Evolutionary conservation across 1,140 invertebrate genomes (phyloP).

Genomic region (Scylla paramamosain): DNA sequence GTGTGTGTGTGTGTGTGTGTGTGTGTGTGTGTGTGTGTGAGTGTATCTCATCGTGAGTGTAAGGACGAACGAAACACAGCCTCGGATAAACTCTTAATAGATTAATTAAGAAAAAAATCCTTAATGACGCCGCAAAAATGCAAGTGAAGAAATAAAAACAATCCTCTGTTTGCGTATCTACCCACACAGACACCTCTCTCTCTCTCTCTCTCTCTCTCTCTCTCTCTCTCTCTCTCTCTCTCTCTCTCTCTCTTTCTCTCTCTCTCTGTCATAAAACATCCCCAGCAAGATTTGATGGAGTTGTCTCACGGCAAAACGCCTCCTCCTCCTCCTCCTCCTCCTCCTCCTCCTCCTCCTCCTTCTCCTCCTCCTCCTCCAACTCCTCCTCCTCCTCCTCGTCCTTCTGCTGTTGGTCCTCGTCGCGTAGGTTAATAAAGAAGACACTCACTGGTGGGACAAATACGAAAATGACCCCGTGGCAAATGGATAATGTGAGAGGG

Average conservation of each 20-base stretch:
- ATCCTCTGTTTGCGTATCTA: background rate
- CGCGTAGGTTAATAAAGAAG: background rate
- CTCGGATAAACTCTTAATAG: too few species aligned
- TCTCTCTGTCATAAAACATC: background rate
- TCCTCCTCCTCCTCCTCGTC: background rate
- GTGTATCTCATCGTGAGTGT: background rate
- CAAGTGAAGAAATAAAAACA: background rate
- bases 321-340: too few species aligned
- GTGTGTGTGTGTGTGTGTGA: background rate
- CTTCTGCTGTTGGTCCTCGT: background rate
- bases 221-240: too few species aligned
- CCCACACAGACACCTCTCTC: too few species aligned
- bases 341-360: background rate
- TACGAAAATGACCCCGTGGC: conserved; percentile 1
- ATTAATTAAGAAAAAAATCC: too few species aligned
- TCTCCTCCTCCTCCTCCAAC: too few species aligned
- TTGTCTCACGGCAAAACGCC: background rate
- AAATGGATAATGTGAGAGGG: background rate
- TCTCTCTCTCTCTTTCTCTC: background rate
- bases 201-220: too few species aligned
- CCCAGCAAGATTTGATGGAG: background rate
- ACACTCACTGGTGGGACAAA: background rate
- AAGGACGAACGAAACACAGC: background rate
- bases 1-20: too few species aligned
- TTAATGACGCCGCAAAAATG: background rate